Evolutionary conservation across 2,888 invertebrate species (phyloP).

Genomic region (Macrostomum cliftonense): DNA sequence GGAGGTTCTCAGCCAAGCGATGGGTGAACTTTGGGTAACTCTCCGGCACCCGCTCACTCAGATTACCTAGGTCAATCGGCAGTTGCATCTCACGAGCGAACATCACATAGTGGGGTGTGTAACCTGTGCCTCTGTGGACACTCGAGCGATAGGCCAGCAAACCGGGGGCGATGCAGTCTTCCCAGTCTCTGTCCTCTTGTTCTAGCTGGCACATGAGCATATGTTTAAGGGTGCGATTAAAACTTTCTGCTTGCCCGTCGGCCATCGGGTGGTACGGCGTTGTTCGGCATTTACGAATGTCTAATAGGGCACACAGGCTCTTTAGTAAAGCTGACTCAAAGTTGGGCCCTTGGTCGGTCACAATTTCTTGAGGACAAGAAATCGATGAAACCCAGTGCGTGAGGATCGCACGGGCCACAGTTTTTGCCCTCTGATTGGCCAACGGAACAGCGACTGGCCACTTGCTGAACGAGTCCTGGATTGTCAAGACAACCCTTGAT

Average conservation of each 20-base stretch:
- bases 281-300: conserved; percentile 12
- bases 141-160: conserved; percentile 11
- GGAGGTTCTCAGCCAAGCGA: no score
- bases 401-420: no score
- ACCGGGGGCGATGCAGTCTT: conserved; percentile 11
- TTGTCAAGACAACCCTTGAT: no score
- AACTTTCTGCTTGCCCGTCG: conserved; percentile 12
- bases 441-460: no score
- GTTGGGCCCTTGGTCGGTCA: conserved; percentile 12
- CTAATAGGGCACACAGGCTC: conserved; percentile 11
- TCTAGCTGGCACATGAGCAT: conserved; percentile 13
- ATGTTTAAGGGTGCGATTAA: conserved; percentile 12
- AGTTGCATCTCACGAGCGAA: no score
- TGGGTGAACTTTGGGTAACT: no score
- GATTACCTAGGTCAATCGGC: no score
- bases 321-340: conserved; percentile 11
- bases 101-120: conserved; percentile 3
- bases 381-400: background rate
- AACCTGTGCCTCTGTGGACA: conserved; percentile 13
- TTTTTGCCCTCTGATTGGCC: no score
- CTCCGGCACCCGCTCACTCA: no score
- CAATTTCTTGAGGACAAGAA: conserved; percentile 11
- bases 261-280: conserved; percentile 8
- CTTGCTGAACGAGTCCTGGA: no score
- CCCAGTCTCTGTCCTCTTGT: conserved; percentile 13